Percentiles rank a stretch among this genome's conserved stretches.
Conservation (phyloP, 2,888 invertebrate species). For the Pseudoips prasinana region DNA sequence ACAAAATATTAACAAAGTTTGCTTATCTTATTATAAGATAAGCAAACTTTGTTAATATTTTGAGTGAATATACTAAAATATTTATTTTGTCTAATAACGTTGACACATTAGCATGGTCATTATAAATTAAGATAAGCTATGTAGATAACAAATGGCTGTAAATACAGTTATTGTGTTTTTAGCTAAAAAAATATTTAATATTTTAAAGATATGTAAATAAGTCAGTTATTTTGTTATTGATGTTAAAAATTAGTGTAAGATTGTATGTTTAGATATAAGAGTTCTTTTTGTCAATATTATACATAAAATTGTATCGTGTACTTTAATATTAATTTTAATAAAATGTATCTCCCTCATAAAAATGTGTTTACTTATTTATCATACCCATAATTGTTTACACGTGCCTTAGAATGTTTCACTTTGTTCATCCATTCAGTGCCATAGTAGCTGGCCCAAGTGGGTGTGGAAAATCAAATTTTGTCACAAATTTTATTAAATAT, state of each 20-base stretch:
- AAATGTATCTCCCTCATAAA: background rate
- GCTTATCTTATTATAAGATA: background rate
- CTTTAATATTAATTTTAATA: background rate
- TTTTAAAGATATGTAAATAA: too few species aligned
- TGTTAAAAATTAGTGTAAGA: background rate
- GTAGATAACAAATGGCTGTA: background rate
- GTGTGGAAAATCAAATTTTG: conserved; percentile 29
- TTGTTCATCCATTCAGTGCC: conserved; percentile 20
- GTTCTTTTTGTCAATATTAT: background rate
- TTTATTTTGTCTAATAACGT: background rate
- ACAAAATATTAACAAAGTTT: conserved; percentile 1
- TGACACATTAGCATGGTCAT: conserved; percentile 16
- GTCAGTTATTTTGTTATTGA: too few species aligned
- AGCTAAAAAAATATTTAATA: background rate
- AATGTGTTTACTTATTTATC: background rate
- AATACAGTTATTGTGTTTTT: background rate
- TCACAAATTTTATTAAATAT: conserved; percentile 17
- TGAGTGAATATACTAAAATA: conserved; percentile 1
- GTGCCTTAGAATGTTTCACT: conserved; percentile 5
- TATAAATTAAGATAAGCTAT: conserved; percentile 10
- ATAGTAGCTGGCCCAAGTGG: conserved; percentile 31
- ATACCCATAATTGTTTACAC: background rate
- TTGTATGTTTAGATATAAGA: background rate
- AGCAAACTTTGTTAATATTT: background rate
- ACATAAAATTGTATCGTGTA: too few species aligned